phyloP scores from a whole-genome alignment of 2,888 invertebrate species.

The Labia minor region DNA sequence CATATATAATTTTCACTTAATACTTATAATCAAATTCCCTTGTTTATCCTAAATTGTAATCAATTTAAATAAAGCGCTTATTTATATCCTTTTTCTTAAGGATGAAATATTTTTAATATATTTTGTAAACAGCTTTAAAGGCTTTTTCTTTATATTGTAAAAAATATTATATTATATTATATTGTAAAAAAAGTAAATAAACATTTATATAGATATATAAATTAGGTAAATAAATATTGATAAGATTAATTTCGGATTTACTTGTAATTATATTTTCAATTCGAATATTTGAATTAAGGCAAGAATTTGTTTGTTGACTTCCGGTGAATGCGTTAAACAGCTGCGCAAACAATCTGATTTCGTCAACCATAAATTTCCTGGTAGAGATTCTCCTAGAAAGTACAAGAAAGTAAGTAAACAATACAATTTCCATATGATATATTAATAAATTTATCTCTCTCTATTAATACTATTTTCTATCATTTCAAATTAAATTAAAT shows the following conservation, averaged over 20 bases:
- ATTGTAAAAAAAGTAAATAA: not conserved
- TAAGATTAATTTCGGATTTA: not conserved
- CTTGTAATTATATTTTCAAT: not conserved
- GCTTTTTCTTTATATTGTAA: no score
- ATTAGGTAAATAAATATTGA: not conserved
- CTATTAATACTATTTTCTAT: no score
- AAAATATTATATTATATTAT: no score
- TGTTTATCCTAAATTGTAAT: no score
- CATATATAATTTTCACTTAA: no score
- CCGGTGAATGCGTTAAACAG: not conserved
- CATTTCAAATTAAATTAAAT: not conserved
- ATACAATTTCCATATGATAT: slow-evolving; percentile 18
- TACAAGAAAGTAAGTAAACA: slow-evolving; percentile 29
- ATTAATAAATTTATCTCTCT: not conserved
- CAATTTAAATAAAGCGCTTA: no score
- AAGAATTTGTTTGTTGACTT: slow-evolving; percentile 1
- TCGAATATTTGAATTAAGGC: not conserved
- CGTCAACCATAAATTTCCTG: slow-evolving; percentile 31
- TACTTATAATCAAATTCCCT: no score
- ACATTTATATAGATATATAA: not conserved
- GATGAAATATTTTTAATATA: no score
- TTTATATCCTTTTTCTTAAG: no score
- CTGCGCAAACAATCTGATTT: slow-evolving; percentile 26
- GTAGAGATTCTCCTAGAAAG: slow-evolving; percentile 30
- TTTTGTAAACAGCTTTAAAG: no score